Base-by-base conservation (phyloP, 2,888 invertebrate species). In the Lithophane leautieri region DNA sequence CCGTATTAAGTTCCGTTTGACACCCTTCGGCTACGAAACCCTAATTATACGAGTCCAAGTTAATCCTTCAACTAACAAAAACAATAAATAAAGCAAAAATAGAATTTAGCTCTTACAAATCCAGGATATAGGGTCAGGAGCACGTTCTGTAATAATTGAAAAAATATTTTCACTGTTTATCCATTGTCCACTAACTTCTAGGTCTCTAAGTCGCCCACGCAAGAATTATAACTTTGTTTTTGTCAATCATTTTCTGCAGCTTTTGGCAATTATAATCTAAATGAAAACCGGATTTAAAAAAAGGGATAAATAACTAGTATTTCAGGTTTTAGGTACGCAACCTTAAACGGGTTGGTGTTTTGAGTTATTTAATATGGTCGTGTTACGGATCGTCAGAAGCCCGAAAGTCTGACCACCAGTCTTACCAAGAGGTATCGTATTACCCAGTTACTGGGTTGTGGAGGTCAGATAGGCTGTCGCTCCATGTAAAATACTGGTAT, bases 61-160 rank as follows among this genome's bases (percentile, higher is more conserved):
- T 52, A 34, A 69, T 60, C 25, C 40, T 44, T 47, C 16, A 70
- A 44, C 19, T n/a, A 71, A 40, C 14, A 50, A 42, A 60, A 47
- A 0, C 61, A 58, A 14, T 25, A 44, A 66, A 72, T 61, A 47
- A 65, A 69, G 4, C 54, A 34, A 12, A 58, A 70, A 67, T 70
- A 47, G 28, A 66, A 61, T 34, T 40, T 28, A 34, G 6, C 11
- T 63, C 58, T 50, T 52, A 63, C 40, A 70, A 81, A 81, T 81
- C 80, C 60, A 3, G 28, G 54, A 42, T 65, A 52, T 52, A 44
- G 25, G 6, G 12, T 14, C n/a, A n/a, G 22, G 25, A 25, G 63
- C 81, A 81, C 84, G 81, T 52, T 52, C 22, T 7, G 19, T 19
- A 25, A 28, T 74, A 69, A 81, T 69, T 71, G 70, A 65, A 79